phyloP scores from a whole-genome alignment of 2,113 vertebrate genomes.

The Catagonus wagneri region DNA sequence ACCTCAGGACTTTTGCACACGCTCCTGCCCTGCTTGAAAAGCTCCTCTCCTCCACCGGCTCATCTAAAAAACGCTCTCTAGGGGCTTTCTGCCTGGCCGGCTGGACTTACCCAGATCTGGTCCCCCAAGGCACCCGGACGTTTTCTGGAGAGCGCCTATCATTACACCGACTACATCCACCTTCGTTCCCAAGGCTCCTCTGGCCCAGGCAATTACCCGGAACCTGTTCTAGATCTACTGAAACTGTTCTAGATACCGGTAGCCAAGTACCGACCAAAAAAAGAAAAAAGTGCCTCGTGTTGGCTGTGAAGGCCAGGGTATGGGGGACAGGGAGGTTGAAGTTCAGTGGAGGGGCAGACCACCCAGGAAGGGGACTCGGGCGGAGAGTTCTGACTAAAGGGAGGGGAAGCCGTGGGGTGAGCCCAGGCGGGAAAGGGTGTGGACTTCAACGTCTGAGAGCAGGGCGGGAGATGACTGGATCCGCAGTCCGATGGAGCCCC shows the following conservation, averaged over 20 bases:
- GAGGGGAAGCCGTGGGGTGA: not conserved
- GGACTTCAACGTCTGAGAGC: not conserved
- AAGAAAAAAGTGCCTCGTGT: not conserved
- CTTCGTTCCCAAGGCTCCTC: not conserved
- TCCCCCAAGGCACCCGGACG: not conserved
- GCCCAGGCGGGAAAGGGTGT: fast-evolving
- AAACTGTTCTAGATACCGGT: not conserved
- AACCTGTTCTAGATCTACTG: not conserved
- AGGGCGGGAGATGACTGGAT: too few relatives aligned
- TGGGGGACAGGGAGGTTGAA: not conserved
- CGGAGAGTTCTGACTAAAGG: not conserved
- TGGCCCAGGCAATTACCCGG: fast-evolving
- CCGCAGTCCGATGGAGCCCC: fast-evolving
- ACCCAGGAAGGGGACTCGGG: not conserved
- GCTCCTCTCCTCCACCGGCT: not conserved
- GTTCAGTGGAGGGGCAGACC: not conserved
- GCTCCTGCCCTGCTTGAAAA: not conserved
- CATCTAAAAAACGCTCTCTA: not conserved
- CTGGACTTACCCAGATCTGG: not conserved
- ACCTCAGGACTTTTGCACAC: not conserved
- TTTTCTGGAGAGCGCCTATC: not conserved
- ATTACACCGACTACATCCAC: not conserved
- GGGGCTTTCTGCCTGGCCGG: too few relatives aligned
- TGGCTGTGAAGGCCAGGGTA: not conserved
- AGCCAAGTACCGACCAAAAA: not conserved